These are phyloP conservation scores for Columbina picui DNA, from an alignment of 2,113 vertebrate species.

Conservation along the genomic window DNA sequence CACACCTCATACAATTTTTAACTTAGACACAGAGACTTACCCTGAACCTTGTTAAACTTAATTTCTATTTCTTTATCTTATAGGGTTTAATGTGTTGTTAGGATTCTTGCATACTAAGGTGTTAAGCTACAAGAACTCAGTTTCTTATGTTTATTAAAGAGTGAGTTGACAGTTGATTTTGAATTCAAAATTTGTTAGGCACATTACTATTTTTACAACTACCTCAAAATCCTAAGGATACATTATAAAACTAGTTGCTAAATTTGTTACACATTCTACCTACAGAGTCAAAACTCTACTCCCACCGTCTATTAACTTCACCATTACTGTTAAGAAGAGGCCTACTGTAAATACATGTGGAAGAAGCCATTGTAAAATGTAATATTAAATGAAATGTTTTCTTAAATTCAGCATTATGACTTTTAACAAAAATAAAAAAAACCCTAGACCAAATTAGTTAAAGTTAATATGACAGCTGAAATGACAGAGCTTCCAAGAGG, in stretches of 20 bases:
- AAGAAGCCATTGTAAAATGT: background rate
- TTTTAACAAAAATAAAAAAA: constrained; percentile 17
- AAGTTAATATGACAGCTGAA: background rate
- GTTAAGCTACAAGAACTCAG: background rate
- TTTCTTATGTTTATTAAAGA: background rate
- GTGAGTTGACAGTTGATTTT: background rate
- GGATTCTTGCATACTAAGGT: background rate
- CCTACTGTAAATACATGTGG: background rate
- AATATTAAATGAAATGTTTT: background rate
- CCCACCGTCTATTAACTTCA: background rate
- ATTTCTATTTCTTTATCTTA: background rate
- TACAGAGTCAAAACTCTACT: background rate
- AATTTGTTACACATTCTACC: background rate
- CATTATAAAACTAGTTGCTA: background rate
- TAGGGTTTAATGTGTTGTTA: background rate
- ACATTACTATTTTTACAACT: background rate
- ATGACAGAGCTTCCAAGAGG: background rate
- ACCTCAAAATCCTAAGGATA: background rate
- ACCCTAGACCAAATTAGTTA: background rate
- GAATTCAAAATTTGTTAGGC: background rate
- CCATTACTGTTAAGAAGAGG: background rate
- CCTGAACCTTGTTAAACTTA: background rate
- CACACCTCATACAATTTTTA: background rate
- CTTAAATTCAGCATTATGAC: background rate
- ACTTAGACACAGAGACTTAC: background rate